Evolutionary conservation across 2,888 invertebrate genomes (phyloP).

Genomic region (Cheiracanthium punctorium): DNA sequence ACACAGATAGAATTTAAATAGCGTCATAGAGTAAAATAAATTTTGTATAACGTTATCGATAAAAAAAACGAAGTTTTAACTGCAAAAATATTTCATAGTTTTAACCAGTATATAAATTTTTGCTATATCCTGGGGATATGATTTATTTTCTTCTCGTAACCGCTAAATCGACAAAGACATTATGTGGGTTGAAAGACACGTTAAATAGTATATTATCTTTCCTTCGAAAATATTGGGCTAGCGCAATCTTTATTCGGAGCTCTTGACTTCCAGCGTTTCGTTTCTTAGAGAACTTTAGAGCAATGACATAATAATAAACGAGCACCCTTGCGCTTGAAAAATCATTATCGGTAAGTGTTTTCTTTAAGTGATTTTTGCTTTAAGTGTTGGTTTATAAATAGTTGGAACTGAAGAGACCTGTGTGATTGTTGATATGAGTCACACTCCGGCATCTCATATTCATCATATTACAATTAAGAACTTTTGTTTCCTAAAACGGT

Average conservation of each 20-base stretch:
- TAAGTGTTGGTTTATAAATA: slow-evolving; percentile 48
- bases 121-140: too few species aligned
- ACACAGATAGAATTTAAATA: too few species aligned
- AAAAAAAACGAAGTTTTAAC: too few species aligned
- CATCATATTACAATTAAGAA: slow-evolving; percentile 1
- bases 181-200: too few species aligned
- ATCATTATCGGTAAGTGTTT: slow-evolving; percentile 50
- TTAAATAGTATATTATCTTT: neutral
- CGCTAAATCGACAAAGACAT: too few species aligned
- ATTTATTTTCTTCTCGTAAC: too few species aligned
- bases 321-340: slow-evolving; percentile 28
- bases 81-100: too few species aligned
- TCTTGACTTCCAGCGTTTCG: slow-evolving; percentile 5
- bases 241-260: slow-evolving; percentile 10
- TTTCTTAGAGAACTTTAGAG: slow-evolving; percentile 31
- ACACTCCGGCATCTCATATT: neutral
- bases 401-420: slow-evolving; percentile 17
- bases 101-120: too few species aligned
- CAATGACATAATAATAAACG: slow-evolving; percentile 54
- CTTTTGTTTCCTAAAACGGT: neutral
- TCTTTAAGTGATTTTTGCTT: slow-evolving; percentile 43
- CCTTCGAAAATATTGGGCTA: neutral
- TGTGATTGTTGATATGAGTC: slow-evolving; percentile 9
- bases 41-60: too few species aligned
- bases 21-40: too few species aligned